phyloP scores from a whole-genome alignment of 2,113 vertebrate genomes.

The Scortum barcoo region DNA sequence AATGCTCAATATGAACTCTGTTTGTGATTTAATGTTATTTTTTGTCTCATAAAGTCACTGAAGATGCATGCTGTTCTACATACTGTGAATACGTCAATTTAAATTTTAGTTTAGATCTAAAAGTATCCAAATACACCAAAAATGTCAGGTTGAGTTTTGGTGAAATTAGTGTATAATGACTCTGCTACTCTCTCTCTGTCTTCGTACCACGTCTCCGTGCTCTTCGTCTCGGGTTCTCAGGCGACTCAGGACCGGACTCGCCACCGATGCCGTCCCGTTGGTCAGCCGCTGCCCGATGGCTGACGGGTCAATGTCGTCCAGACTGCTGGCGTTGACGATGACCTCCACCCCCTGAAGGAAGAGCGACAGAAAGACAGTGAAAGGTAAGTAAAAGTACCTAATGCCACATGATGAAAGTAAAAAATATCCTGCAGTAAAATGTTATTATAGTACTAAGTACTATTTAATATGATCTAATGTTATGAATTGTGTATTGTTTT shows the following conservation, averaged over 20 bases:
- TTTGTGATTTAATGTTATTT: not conserved
- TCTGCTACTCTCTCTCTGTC: not conserved
- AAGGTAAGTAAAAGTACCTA: too few relatives aligned
- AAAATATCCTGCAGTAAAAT: too few relatives aligned
- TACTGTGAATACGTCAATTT: not conserved
- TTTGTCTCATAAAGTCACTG: not conserved
- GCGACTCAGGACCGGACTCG: constrained; percentile 94
- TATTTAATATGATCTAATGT: not conserved
- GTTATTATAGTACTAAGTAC: too few relatives aligned
- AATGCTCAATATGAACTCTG: not conserved
- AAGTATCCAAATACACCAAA: not conserved
- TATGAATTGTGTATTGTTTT: not conserved
- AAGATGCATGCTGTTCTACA: not conserved
- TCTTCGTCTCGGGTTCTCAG: constrained; percentile 91
- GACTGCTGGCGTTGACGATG: constrained; percentile 94
- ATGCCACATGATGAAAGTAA: too few relatives aligned
- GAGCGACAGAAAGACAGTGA: not conserved
- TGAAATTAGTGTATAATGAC: not conserved
- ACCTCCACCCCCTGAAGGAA: constrained; percentile 91
- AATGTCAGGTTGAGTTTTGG: not conserved
- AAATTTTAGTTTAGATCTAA: not conserved
- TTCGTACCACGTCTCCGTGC: constrained; percentile 69
- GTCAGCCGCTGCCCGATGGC: constrained; percentile 95
- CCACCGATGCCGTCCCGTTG: constrained; percentile 90
- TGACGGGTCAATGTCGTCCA: constrained; percentile 95